phyloP scores from a whole-genome alignment of 2,888 invertebrate genomes.

The Erebia palarica region DNA sequence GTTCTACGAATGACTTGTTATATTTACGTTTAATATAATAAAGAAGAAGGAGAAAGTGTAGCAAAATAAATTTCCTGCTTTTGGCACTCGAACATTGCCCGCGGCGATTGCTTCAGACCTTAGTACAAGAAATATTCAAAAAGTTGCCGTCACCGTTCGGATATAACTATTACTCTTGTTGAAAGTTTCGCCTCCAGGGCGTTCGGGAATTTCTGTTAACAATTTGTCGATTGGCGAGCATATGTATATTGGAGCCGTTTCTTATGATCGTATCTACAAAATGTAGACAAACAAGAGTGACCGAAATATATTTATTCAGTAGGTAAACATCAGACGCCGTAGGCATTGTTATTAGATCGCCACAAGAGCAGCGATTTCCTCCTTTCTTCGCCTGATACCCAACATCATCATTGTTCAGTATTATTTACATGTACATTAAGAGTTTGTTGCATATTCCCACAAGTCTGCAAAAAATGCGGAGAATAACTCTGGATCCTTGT shows the following conservation, averaged over 20 bases:
- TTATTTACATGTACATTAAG: too few relatives aligned
- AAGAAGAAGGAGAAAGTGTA: not conserved
- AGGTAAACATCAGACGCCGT: too few relatives aligned
- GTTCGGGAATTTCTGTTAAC: conserved; percentile 12
- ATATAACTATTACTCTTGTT: conserved; percentile 37
- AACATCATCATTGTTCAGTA: too few relatives aligned
- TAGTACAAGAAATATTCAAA: conserved; percentile 46
- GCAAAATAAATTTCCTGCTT: not conserved
- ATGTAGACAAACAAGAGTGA: not conserved
- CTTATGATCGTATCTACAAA: not conserved
- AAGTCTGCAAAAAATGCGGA: too few relatives aligned
- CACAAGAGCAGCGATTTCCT: too few relatives aligned
- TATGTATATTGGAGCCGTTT: conserved; percentile 1
- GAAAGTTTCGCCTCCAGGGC: conserved; percentile 25
- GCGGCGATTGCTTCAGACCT: conserved; percentile 51
- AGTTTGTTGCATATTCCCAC: too few relatives aligned
- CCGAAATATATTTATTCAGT: not conserved
- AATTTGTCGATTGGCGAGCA: conserved; percentile 4
- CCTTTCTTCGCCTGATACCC: too few relatives aligned
- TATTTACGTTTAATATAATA: not conserved
- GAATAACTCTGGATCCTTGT: too few relatives aligned
- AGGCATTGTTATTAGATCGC: too few relatives aligned
- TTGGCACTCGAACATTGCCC: conserved; percentile 46
- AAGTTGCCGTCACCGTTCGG: conserved; percentile 42
- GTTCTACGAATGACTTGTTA: too few relatives aligned